phyloP scores from a whole-genome alignment of 2,797 vertebrate species.

The Diplodus sargus region DNA sequence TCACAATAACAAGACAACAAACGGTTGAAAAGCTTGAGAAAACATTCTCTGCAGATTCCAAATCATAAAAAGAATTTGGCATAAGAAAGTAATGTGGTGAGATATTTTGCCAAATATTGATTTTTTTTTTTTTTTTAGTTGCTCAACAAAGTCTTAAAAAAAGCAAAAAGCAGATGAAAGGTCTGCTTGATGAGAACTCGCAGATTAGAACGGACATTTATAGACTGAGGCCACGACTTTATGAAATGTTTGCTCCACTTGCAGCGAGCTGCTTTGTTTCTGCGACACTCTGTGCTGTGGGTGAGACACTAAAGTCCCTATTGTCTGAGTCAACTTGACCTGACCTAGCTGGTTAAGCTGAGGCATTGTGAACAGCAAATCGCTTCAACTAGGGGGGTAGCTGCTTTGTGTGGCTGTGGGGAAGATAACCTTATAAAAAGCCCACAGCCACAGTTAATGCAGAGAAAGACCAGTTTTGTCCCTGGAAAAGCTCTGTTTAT shows the following conservation, averaged over 20 bases:
- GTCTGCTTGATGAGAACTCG: conserved; percentile 65
- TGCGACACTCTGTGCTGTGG: conserved; percentile 84
- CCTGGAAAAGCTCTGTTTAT: conserved; percentile 78
- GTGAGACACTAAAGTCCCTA: conserved; percentile 87
- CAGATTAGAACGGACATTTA: conserved; percentile 77
- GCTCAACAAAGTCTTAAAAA: conserved; percentile 11
- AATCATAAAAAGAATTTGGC: background rate
- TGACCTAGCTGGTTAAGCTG: conserved; percentile 91
- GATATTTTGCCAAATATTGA: conserved; percentile 40
- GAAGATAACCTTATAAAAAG: conserved; percentile 87
- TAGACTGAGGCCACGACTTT: conserved; percentile 79
- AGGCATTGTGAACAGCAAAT: conserved; percentile 89
- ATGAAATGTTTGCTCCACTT: conserved; percentile 84
- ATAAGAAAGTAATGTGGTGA: background rate
- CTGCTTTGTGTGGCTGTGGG: conserved; percentile 83
- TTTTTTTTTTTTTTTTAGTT: background rate
- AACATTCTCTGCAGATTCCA: background rate
- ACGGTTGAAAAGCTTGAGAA: background rate
- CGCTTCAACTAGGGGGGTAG: conserved; percentile 87
- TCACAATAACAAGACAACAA: background rate
- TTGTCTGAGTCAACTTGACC: conserved; percentile 91
- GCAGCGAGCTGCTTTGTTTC: conserved; percentile 83
- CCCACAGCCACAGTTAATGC: conserved; percentile 83
- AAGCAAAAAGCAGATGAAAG: conserved; percentile 34
- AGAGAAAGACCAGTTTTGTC: conserved; percentile 85